Conservation (phyloP, 2,797 vertebrate species). For the Microctenopoma stevenorrisi region DNA sequence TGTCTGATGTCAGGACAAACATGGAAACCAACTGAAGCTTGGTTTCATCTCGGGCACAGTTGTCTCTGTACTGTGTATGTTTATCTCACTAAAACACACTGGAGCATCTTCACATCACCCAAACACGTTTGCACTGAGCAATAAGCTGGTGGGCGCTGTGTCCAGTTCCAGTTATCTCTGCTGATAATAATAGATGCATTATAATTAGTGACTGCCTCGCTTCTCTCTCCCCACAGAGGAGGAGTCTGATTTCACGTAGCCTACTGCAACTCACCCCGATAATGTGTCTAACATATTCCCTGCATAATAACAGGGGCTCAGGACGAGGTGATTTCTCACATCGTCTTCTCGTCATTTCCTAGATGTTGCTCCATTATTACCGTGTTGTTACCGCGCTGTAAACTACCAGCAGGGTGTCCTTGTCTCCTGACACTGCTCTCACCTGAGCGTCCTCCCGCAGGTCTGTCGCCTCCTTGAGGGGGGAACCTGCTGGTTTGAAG, state of each 20-base stretch:
- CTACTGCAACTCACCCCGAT: conserved; percentile 11
- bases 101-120: conserved; percentile 7
- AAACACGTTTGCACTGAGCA: conserved; percentile 32
- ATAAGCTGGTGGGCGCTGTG: conserved; percentile 43
- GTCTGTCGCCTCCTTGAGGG: conserved; percentile 92
- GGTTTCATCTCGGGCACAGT: neutral
- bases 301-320: too few relatives aligned
- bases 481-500: conserved; percentile 88
- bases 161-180: conserved; percentile 38
- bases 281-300: neutral
- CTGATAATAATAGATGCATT: conserved; percentile 68
- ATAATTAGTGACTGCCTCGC: conserved; percentile 50
- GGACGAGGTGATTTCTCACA: neutral
- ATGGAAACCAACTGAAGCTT: neutral
- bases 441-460: conserved; percentile 96
- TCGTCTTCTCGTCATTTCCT: too few relatives aligned
- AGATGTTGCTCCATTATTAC: too few relatives aligned
- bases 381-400: too few relatives aligned
- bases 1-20: neutral
- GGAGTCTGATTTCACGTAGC: conserved; percentile 42
- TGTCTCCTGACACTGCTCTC: conserved; percentile 24
- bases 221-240: conserved; percentile 16
- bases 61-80: neutral
- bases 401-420: too few relatives aligned
- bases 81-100: conserved; percentile 7